Evolutionary conservation across 2,113 vertebrate species (phyloP), one percentile per base, ranked within the genome.

Genomic region (Poeciliopsis prolifica): DNA sequence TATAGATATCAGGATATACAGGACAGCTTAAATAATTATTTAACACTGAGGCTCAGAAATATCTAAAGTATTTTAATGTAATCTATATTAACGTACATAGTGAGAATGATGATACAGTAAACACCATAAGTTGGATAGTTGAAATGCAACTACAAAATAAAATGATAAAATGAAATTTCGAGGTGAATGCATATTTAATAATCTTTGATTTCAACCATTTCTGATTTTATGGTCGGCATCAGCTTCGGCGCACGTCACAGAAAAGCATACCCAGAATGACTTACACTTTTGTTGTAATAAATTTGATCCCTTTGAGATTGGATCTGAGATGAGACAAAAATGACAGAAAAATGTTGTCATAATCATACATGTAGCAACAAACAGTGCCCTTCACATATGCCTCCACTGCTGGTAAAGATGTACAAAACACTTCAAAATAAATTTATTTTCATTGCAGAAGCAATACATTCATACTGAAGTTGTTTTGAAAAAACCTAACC

Each of bases 1-100:
- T 87, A 85, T 84, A 60, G 86, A 86, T 77, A 73, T 72, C 67
- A 85, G 78, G 78, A 80, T 69, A 74, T 88, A 88, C 67, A 86
- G 73, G 79, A 65, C 66, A 28, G 66, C 77, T 88, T 81, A 67
- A 85, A 79, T 79, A 62, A 74, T 62, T 78, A 85, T 74, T 89
- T 79, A 86, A 89, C 65, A 69, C 65, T 29, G 78, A 82, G 78
- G 71, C 75, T 87, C 76, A 68, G 70, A 87, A 85, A 77, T 78
- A 88, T 85, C 80, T 70, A 66, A 76, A 80, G 84, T 84, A 87
- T 72, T 80, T 72, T n/a, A 72, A 73, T 70, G 64, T 88, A 72
- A 81, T 78, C 28, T 84, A 68, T 88, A 77, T 87, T 64, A 79
- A 61, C 64, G 73, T 64, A 79, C 62, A 81, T 78, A 75, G 79